Base-by-base conservation (phyloP, 1,140 invertebrate species). In the Lerema accius region DNA sequence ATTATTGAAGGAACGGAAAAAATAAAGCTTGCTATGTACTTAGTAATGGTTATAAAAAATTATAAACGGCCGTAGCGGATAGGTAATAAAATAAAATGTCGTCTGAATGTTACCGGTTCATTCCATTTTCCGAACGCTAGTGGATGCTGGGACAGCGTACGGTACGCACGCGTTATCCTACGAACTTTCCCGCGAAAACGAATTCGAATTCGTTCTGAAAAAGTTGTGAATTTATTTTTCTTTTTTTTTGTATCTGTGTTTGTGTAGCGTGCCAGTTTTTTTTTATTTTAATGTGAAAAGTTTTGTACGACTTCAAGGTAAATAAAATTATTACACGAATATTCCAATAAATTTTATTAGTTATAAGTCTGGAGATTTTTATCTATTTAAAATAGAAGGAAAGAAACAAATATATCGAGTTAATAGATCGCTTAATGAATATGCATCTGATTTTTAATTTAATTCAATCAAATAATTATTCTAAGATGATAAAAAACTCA, bases 81-180 rank as follows among this genome's bases (percentile, higher is more conserved):
- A 42, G 32, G 70, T 37, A 58, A 67, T 60, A 60, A 64, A 23
- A 23, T 23, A 23, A 23, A 23, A 23, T 51, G 56, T 70, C 58
- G 53, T 46, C 42, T 16, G 28, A 45, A 37, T 59, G 63, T 64
- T 69, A 62, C 48, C 56, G 73, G 72, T 71, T 69, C 71, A 73
- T 68, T 67, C 60, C 67, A 64, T 71, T 69, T 65, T 70, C 58
- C 64, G 58, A 62, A 50, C 62, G 64, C 55, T 73, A 83, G 78
- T 83, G 77, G 80, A 83, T 78, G 78, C 80, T 83, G 80, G 19
- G 77, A 66, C 26, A 53, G 63, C 59, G 71, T 1, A 48, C 50
- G 26, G 67, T 46, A 43, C 80, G 76, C 51, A 78, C 78, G 79
- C 53, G 55, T 58, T 40, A 4, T 32, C 11, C 16, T 9, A 19